Evolutionary conservation across 2,888 invertebrate genomes (phyloP).

Genomic region (Xestia sexstrigata): DNA sequence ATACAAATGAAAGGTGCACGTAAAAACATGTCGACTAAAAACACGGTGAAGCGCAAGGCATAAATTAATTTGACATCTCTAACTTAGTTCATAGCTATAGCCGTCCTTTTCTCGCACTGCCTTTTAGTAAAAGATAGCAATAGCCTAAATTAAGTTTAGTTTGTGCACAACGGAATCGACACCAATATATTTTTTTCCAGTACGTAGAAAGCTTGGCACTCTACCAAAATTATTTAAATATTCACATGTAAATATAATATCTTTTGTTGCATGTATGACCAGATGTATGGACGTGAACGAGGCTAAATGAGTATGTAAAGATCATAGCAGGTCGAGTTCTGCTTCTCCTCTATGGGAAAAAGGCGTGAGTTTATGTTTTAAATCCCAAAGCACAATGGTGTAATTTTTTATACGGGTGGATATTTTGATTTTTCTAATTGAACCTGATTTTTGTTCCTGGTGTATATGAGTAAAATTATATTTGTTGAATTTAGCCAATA

Average conservation of each 20-base stretch:
- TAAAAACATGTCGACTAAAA: too few species aligned
- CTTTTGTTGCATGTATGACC: neutral
- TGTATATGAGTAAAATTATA: neutral
- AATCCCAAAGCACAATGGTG: neutral
- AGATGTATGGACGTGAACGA: neutral
- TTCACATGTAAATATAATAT: too few species aligned
- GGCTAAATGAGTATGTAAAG: neutral
- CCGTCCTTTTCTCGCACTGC: too few species aligned
- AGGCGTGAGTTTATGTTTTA: neutral
- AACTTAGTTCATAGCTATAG: too few species aligned
- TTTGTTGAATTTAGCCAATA: neutral
- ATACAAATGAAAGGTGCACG: too few species aligned
- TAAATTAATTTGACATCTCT: too few species aligned
- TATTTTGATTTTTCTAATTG: neutral
- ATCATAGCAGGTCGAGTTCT: neutral
- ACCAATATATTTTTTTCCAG: too few species aligned
- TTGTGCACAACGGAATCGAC: too few species aligned
- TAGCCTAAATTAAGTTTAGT: too few species aligned
- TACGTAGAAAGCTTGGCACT: neutral
- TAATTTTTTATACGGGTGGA: neutral
- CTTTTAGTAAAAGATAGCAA: too few species aligned
- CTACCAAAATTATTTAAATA: neutral
- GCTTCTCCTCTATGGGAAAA: neutral
- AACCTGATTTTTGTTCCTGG: neutral
- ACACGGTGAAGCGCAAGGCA: too few species aligned